phyloP scores from a whole-genome alignment of 2,888 invertebrate genomes.

The Cynaeus angustus region DNA sequence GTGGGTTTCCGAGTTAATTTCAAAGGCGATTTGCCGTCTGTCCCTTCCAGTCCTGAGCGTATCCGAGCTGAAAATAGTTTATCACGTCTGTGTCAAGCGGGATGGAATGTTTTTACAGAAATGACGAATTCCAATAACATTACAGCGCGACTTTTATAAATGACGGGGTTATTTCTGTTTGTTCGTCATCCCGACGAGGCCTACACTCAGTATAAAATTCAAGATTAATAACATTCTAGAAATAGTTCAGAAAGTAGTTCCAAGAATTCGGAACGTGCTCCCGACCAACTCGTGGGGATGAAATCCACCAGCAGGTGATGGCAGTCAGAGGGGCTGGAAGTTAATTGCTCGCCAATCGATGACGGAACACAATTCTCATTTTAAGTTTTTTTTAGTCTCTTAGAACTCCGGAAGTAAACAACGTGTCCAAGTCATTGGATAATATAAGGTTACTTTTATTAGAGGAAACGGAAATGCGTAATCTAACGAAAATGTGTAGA shows the following conservation, averaged over 20 bases:
- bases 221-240: slow-evolving; percentile 33
- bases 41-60: slow-evolving; percentile 6
- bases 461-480: too few relatives aligned
- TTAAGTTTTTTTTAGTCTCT: not conserved
- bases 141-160: slow-evolving; percentile 23
- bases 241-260: slow-evolving; percentile 33
- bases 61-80: slow-evolving; percentile 17
- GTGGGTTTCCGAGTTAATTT: slow-evolving; percentile 12
- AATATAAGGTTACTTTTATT: too few relatives aligned
- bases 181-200: slow-evolving; percentile 20
- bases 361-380: not conserved
- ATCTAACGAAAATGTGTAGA: too few relatives aligned
- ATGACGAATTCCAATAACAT: slow-evolving; percentile 21
- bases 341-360: slow-evolving; percentile 3
- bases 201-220: slow-evolving; percentile 20
- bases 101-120: slow-evolving; percentile 25
- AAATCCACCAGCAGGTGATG: slow-evolving; percentile 14
- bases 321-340: not conserved
- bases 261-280: slow-evolving; percentile 29
- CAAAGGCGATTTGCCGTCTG: slow-evolving; percentile 14
- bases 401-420: too few relatives aligned
- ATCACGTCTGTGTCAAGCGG: slow-evolving; percentile 9
- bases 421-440: too few relatives aligned
- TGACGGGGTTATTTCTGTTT: slow-evolving; percentile 32
- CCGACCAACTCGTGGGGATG: slow-evolving; percentile 5